Percentiles rank a stretch among this genome's conserved stretches.
Evolutionary conservation across 2,888 invertebrate species (phyloP).

Genomic region (Chloroclystis v-ata): DNA sequence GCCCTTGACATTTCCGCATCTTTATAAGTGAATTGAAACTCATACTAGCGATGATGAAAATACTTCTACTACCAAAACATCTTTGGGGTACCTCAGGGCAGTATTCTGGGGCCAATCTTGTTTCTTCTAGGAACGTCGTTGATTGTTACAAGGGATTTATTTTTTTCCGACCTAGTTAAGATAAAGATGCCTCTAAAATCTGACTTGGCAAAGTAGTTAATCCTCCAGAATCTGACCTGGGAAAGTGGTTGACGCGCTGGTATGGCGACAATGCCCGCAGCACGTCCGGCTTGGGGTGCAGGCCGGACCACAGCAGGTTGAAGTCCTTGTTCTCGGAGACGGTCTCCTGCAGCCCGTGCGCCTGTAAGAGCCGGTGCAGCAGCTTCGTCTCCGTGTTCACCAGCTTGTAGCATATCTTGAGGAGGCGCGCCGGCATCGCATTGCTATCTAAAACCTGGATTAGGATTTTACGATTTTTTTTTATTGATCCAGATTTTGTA

Average conservation of each 20-base stretch:
- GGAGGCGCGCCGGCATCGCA: constrained; percentile 81
- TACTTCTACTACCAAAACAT: too few species aligned
- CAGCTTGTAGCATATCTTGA: constrained; percentile 88
- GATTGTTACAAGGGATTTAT: too few species aligned
- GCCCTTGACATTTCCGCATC: too few species aligned
- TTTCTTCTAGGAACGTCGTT: too few species aligned
- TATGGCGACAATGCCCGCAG: constrained; percentile 88
- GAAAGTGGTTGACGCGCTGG: constrained; percentile 97
- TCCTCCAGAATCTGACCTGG: constrained; percentile 85
- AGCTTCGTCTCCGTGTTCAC: constrained; percentile 90
- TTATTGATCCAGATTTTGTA: too few species aligned
- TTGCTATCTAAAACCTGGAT: constrained; percentile 62
- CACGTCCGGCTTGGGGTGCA: constrained; percentile 93
- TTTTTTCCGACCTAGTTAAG: too few species aligned
- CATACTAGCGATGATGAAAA: too few species aligned
- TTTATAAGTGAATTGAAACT: too few species aligned
- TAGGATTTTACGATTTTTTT: neutral
- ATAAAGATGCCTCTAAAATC: too few species aligned
- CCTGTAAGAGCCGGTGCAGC: constrained; percentile 84
- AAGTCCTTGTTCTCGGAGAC: constrained; percentile 81
- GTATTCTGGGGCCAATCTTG: too few species aligned
- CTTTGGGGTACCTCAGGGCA: too few species aligned
- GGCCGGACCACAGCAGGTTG: constrained; percentile 94
- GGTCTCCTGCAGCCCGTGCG: constrained; percentile 87
- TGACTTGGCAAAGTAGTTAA: too few species aligned